Conservation (phyloP, 2,797 vertebrate species). For the Syncerus caffer region DNA sequence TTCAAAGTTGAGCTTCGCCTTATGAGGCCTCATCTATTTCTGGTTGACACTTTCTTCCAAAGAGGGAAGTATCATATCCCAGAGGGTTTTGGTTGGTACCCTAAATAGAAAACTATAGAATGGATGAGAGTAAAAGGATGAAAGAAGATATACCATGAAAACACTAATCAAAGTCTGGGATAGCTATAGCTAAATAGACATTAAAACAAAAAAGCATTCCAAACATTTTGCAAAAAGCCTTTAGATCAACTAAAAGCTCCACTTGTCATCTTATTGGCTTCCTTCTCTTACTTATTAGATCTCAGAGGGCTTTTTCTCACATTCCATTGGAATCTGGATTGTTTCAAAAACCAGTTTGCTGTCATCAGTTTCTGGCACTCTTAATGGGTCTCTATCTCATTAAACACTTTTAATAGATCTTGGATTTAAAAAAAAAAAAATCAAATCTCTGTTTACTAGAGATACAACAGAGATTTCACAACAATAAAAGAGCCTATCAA, state of each 20-base stretch:
- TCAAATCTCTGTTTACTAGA: not conserved
- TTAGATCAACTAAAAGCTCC: not conserved
- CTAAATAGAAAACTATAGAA: not conserved
- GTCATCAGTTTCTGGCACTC: not conserved
- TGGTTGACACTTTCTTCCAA: not conserved
- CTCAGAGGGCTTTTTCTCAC: not conserved
- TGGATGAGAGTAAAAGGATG: not conserved
- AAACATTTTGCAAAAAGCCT: not conserved
- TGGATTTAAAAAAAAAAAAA: not conserved
- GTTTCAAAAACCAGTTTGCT: not conserved
- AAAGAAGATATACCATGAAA: not conserved
- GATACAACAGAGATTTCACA: not conserved
- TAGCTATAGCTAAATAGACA: not conserved
- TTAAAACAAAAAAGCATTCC: not conserved
- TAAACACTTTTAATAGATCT: not conserved
- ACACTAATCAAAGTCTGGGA: not conserved
- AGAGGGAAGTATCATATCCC: not conserved
- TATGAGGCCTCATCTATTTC: not conserved
- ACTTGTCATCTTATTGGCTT: not conserved
- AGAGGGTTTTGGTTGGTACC: not conserved
- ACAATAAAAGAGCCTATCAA: not conserved
- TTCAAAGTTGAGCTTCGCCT: not conserved
- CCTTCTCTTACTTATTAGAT: not conserved
- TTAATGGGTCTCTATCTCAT: not conserved
- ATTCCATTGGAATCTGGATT: not conserved